Evolutionary conservation across 2,797 vertebrate genomes (phyloP).

Genomic region (Myotis planiceps): DNA sequence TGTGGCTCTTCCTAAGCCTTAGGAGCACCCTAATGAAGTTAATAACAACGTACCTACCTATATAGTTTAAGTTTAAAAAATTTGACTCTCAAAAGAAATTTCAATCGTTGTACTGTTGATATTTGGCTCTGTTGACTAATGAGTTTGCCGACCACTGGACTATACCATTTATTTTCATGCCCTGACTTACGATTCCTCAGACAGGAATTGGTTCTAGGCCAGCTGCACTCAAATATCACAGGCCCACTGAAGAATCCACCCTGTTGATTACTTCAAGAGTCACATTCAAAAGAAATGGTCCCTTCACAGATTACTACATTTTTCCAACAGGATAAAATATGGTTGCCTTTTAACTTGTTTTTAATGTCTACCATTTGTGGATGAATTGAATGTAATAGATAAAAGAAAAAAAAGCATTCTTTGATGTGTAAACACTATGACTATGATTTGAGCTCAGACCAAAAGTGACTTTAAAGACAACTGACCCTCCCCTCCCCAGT

Average conservation of each 20-base stretch:
- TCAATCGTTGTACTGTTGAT: no score
- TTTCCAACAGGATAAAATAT: not conserved
- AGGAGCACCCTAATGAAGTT: no score
- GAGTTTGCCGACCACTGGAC: no score
- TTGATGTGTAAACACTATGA: not conserved
- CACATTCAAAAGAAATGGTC: not conserved
- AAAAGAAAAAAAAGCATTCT: not conserved
- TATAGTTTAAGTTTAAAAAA: no score
- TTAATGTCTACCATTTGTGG: not conserved
- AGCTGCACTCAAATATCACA: not conserved
- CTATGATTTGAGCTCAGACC: not conserved
- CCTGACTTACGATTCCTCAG: not conserved
- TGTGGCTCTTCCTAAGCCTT: no score
- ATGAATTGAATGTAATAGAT: not conserved
- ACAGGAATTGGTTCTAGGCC: not conserved
- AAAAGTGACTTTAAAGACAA: not conserved
- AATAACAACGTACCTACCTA: no score
- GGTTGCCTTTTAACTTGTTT: not conserved
- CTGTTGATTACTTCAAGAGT: not conserved
- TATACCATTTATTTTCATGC: not conserved
- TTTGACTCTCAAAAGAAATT: no score
- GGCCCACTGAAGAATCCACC: not conserved
- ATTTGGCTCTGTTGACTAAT: no score
- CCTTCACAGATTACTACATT: not conserved
- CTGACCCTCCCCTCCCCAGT: not conserved